Base-by-base conservation (phyloP, 2,888 invertebrate genomes). In the Scrobipalpa atriplicella region DNA sequence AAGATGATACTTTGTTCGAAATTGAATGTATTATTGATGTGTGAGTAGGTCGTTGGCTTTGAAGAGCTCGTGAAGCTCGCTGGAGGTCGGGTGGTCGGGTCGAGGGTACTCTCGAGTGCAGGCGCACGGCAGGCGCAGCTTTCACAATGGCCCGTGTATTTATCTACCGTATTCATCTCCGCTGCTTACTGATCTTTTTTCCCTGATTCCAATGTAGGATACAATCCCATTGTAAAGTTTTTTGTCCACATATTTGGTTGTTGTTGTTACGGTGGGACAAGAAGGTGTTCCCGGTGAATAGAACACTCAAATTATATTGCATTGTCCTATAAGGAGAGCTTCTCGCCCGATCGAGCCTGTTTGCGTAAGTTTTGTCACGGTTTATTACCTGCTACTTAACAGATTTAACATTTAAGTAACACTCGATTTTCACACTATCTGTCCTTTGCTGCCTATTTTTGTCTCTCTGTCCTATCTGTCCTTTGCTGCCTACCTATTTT, bases 81-180 rank as follows among this genome's bases (percentile, higher is more conserved):
- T 19, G 54, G 69, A 70, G 70, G 70, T 64, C 63, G 62, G 69
- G 75, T 71, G 72, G 75, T 74, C 73, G 74, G 73, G 75, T 75
- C 73, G 73, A 66, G 72, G 67, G 64, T 70, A 72, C 72, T n/a
- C 69, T 70, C 72, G 71, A 70, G 74, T 76, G 72, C 75, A 72
- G 70, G 74, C 76, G 73, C 75, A 73, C 72, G 72, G 74, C 71
- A 29, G 29, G 38, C 74, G 73, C 73, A 73, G 75, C 76, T 77
- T 80, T 82, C 80, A 89, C 85, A 89, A 89, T 86, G 79, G 82
- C 72, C 78, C 82, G 79, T 83, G 83, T 84, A 84, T 85, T 88
- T 88, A 89, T 90, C 90, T 85, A 76, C 78, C 79, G 78, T 86
- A 87, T 88, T 83, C 86, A 90, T 89, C 89, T 90, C 75, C 75